Conservation (phyloP, 2,113 vertebrate species). For the Orthonyx spaldingii region DNA sequence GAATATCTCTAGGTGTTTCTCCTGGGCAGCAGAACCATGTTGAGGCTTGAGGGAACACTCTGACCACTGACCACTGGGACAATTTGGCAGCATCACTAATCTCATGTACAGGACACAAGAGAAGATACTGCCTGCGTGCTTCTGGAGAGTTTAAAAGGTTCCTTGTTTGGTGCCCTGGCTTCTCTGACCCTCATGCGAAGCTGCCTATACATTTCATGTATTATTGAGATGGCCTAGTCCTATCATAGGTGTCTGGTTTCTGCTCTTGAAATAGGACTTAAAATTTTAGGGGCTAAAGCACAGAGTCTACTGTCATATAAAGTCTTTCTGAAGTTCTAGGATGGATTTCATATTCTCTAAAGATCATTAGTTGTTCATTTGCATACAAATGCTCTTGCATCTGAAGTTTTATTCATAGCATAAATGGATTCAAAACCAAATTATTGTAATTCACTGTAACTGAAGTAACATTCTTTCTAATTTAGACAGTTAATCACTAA, state of each 20-base stretch:
- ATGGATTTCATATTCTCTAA: not conserved
- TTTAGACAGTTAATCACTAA: not conserved
- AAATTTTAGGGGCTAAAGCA: not conserved
- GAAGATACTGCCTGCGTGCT: not conserved
- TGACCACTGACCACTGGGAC: not conserved
- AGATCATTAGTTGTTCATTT: not conserved
- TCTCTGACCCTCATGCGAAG: not conserved
- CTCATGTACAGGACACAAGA: accelerated
- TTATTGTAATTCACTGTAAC: not conserved
- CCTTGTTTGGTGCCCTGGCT: not conserved
- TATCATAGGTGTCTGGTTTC: not conserved
- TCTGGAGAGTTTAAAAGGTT: not conserved
- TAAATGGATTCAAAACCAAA: not conserved
- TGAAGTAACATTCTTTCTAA: not conserved
- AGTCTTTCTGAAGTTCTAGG: not conserved
- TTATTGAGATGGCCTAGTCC: not conserved
- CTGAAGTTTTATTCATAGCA: not conserved
- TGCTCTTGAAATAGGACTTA: not conserved
- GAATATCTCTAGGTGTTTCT: not conserved
- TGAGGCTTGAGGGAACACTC: not conserved
- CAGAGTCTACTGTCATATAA: not conserved
- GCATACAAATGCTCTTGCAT: not conserved
- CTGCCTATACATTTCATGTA: not conserved
- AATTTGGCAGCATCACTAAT: not conserved
- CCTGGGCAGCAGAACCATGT: not conserved